These are phyloP conservation scores for Corydoras sp. DNA, from an alignment of 2,113 vertebrate species.

Conservation along the genomic window DNA sequence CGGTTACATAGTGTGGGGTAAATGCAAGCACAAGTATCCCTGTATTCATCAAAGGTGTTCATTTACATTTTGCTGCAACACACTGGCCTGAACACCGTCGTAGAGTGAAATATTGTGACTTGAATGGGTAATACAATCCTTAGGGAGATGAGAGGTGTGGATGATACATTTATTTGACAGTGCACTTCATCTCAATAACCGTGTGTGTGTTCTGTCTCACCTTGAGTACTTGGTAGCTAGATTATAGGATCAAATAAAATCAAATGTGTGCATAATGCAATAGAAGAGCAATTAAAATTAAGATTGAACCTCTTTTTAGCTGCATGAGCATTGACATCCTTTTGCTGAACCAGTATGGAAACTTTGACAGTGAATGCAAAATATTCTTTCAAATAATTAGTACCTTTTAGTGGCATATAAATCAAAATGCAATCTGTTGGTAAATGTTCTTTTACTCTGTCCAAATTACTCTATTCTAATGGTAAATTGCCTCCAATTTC, in stretches of 20 bases:
- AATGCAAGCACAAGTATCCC: no score
- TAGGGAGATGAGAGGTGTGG: conserved; percentile 47
- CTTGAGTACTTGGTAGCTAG: conserved; percentile 6
- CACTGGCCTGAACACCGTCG: conserved; percentile 42
- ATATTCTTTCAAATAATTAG: not conserved
- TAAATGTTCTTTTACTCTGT: not conserved
- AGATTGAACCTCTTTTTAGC: no score
- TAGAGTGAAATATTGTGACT: conserved; percentile 58
- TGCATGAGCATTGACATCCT: no score
- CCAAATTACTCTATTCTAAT: conserved; percentile 11
- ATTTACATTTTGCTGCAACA: not conserved
- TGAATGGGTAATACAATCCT: conserved; percentile 53
- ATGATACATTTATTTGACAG: conserved; percentile 47
- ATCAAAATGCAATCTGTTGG: not conserved
- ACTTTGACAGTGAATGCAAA: not conserved
- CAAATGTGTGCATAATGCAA: not conserved
- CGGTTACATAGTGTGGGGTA: no score
- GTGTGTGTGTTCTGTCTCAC: not conserved
- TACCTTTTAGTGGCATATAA: not conserved
- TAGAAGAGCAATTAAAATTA: not conserved
- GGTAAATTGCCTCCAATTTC: conserved; percentile 11
- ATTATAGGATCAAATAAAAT: not conserved
- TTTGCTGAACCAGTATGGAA: not conserved
- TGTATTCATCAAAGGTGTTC: no score
- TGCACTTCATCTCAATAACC: conserved; percentile 60